These are phyloP conservation scores for Sipha flava DNA, from an alignment of 1,140 invertebrate species.

Conservation along the genomic window DNA sequence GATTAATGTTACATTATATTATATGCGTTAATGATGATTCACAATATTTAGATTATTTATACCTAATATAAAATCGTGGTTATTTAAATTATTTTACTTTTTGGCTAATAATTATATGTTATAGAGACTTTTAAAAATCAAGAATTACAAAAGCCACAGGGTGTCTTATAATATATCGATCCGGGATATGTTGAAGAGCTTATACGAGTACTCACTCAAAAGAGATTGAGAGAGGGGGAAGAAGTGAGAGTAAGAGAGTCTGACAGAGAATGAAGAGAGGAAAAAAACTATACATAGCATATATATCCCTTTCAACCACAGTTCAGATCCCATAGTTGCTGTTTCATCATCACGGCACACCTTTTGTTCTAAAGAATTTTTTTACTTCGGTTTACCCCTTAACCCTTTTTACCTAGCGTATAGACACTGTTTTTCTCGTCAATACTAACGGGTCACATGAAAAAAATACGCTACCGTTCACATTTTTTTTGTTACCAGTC, in stretches of 20 bases:
- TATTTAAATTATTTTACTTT: neutral
- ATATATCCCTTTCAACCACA: constrained; percentile 8
- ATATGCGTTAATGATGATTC: neutral
- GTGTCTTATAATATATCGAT: neutral
- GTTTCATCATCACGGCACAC: neutral
- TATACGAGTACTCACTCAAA: neutral
- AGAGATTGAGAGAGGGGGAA: neutral
- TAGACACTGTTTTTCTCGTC: neutral
- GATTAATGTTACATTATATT: neutral
- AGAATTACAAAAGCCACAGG: neutral
- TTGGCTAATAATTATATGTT: neutral
- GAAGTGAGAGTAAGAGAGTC: too few relatives aligned
- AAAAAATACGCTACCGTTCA: neutral
- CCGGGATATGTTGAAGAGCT: constrained; percentile 4
- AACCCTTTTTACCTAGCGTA: neutral
- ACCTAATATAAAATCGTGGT: neutral
- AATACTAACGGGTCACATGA: neutral
- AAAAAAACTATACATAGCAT: neutral
- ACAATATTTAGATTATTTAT: neutral
- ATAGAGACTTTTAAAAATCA: neutral
- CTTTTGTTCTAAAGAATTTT: constrained; percentile 21
- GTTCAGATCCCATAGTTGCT: neutral
- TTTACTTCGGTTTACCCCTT: neutral
- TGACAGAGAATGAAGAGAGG: neutral
- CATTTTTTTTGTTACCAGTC: neutral